phyloP scores from a whole-genome alignment of 2,797 vertebrate genomes.

The Lateolabrax maculatus region DNA sequence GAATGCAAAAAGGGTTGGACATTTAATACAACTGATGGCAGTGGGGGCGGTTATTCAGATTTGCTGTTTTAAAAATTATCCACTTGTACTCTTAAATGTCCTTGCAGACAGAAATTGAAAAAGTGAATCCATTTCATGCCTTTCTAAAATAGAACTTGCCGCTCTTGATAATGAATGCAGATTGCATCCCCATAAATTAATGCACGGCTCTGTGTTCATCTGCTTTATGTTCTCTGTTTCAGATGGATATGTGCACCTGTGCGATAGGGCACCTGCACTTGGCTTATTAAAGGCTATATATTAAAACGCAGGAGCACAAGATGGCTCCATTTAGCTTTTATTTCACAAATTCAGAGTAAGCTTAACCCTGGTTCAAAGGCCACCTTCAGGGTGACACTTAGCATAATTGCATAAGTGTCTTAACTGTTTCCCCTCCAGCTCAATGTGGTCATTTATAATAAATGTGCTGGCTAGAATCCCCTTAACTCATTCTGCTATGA shows the following conservation, averaged over 20 bases:
- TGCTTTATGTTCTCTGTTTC: conserved; percentile 84
- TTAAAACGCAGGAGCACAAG: conserved; percentile 81
- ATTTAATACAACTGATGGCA: conserved; percentile 8
- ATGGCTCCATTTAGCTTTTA: conserved; percentile 88
- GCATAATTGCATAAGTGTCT: conserved; percentile 90
- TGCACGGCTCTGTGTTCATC: conserved; percentile 76
- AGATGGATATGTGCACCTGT: conserved; percentile 83
- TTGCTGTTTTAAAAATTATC: conserved; percentile 43
- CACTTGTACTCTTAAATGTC: conserved; percentile 60
- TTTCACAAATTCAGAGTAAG: conserved; percentile 87
- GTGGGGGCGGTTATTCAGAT: conserved; percentile 31
- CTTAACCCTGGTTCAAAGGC: conserved; percentile 88
- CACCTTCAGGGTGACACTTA: conserved; percentile 87
- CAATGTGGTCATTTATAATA: conserved; percentile 86
- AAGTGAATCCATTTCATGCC: conserved; percentile 64
- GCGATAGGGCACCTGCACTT: conserved; percentile 81
- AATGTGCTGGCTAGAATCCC: conserved; percentile 77
- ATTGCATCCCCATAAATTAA: conserved; percentile 81
- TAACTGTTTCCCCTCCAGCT: conserved; percentile 86
- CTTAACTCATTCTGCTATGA: conserved; percentile 82
- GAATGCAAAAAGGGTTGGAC: conserved; percentile 28
- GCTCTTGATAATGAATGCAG: conserved; percentile 81
- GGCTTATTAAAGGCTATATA: conserved; percentile 88
- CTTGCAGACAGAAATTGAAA: conserved; percentile 65
- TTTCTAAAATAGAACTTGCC: conserved; percentile 70